Evolutionary conservation across 2,888 invertebrate species (phyloP).

Genomic region (Scelioninae gen. 1): DNA sequence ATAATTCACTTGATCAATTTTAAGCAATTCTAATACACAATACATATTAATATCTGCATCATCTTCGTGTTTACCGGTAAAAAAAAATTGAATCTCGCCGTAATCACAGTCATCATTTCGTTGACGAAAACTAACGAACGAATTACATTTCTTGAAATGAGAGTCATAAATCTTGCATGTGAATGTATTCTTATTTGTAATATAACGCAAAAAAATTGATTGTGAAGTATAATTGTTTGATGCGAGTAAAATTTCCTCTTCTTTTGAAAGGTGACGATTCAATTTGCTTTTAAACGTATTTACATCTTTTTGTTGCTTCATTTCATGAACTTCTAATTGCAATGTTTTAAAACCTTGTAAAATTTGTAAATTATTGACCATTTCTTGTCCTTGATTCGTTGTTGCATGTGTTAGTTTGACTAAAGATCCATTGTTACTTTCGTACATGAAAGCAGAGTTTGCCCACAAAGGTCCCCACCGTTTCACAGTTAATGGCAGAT

Average conservation of each 20-base stretch:
- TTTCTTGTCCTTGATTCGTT: conserved; percentile 32
- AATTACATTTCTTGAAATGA: conserved; percentile 35
- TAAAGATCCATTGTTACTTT: conserved; percentile 42
- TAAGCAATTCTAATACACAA: conserved; percentile 34
- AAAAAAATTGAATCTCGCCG: conserved; percentile 50
- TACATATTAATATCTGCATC: conserved; percentile 29
- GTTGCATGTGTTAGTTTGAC: conserved; percentile 40
- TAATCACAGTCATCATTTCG: conserved; percentile 25
- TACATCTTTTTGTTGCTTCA: not conserved
- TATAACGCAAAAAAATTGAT: conserved; percentile 23
- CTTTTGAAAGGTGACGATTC: conserved; percentile 9
- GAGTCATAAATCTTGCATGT: conserved; percentile 28
- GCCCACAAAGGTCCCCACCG: conserved; percentile 54
- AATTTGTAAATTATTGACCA: conserved; percentile 40
- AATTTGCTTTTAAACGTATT: conserved; percentile 16
- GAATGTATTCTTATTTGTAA: conserved; percentile 4
- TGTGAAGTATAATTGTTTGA: conserved; percentile 5
- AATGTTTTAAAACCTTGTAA: conserved; percentile 35
- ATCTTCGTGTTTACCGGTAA: conserved; percentile 23
- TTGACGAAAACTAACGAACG: conserved; percentile 26
- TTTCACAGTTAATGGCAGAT: conserved; percentile 31
- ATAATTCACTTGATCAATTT: conserved; percentile 25
- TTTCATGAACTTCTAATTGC: not conserved
- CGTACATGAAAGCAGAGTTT: conserved; percentile 48
- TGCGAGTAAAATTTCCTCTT: conserved; percentile 21